Evolutionary conservation across 2,888 invertebrate genomes (phyloP).

Genomic region (Volucella zonaria): DNA sequence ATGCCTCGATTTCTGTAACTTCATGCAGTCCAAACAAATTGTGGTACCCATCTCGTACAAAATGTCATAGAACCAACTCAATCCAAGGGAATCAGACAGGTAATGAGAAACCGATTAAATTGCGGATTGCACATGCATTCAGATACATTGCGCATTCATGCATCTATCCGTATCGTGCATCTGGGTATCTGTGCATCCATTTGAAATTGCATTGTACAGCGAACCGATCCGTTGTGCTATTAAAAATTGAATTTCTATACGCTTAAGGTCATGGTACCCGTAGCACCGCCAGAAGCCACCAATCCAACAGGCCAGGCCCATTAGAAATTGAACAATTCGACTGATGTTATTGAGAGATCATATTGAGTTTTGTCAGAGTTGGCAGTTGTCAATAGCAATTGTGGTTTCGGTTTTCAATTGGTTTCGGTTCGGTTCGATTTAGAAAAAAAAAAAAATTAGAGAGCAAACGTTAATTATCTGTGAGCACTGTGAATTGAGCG

Average conservation of each 20-base stretch:
- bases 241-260: conserved; percentile 62
- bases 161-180: not conserved
- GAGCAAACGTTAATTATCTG: no score
- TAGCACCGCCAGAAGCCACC: conserved; percentile 13
- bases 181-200: conserved; percentile 25
- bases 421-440: conserved; percentile 58
- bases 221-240: conserved; percentile 58
- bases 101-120: conserved; percentile 65
- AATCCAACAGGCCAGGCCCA: not conserved
- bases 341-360: conserved; percentile 40
- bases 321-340: conserved; percentile 16
- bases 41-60: conserved; percentile 14
- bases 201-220: conserved; percentile 12
- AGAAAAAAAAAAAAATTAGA: no score
- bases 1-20: not conserved
- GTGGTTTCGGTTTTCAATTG: conserved; percentile 66
- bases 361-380: conserved; percentile 35
- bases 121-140: conserved; percentile 40
- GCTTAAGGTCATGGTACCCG: conserved; percentile 60
- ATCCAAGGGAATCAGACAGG: conserved; percentile 44
- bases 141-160: not conserved
- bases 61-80: conserved; percentile 50
- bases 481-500: no score
- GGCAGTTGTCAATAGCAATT: conserved; percentile 62
- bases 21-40: conserved; percentile 20